These are phyloP conservation scores for Hylomyscus alleni DNA, from an alignment of 2,797 vertebrate species.

Conservation along the genomic window DNA sequence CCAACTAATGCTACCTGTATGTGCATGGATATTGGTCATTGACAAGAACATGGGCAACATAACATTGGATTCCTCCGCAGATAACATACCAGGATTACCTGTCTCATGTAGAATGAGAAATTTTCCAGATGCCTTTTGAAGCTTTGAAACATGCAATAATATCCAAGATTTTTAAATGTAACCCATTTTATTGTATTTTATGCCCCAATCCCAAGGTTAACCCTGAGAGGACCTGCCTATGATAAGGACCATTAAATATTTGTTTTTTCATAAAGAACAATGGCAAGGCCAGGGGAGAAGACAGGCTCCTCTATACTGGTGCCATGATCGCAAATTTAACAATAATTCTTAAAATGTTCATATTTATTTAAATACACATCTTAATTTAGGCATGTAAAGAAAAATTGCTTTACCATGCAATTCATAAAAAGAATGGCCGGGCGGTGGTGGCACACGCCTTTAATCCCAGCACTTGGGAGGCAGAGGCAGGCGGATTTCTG, in stretches of 20 bases:
- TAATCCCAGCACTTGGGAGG: no score
- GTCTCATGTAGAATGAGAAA: background rate
- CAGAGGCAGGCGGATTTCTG: no score
- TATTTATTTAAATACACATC: background rate
- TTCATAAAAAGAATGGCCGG: background rate
- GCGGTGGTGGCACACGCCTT: no score
- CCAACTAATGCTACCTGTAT: background rate
- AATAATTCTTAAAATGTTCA: background rate
- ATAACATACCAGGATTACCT: background rate
- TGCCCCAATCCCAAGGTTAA: background rate
- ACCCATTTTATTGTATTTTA: background rate
- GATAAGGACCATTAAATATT: background rate
- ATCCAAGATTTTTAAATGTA: background rate
- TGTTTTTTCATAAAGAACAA: background rate
- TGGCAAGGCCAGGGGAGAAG: background rate
- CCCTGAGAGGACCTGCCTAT: background rate
- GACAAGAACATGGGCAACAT: background rate
- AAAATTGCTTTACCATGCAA: background rate
- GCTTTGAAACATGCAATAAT: background rate
- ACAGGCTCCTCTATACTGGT: background rate
- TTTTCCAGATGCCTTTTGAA: background rate
- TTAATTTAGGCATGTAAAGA: background rate
- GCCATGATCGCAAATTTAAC: background rate
- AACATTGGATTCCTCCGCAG: background rate
- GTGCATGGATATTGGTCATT: background rate